Evolutionary conservation across 2,888 invertebrate genomes (phyloP).

Genomic region (Cepaea hortensis): DNA sequence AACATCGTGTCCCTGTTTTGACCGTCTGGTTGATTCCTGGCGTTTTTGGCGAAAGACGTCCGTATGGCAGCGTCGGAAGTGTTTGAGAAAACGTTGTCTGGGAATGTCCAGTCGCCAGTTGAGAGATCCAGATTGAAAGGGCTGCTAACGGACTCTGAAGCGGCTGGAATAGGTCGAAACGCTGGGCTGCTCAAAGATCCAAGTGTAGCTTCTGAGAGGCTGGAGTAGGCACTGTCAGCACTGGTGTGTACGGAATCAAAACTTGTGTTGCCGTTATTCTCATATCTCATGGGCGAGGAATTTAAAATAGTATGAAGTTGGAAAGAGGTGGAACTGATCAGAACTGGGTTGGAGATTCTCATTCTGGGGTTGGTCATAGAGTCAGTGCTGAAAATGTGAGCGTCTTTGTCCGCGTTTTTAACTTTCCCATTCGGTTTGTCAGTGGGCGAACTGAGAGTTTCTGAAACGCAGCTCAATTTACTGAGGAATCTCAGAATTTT

Average conservation of each 20-base stretch:
- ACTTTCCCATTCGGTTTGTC: constrained; percentile 13
- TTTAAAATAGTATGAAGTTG: neutral
- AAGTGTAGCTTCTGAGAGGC: constrained; percentile 35
- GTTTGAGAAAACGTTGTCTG: constrained; percentile 49
- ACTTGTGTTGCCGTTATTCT: neutral
- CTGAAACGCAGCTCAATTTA: constrained; percentile 41
- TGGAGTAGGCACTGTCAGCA: constrained; percentile 46
- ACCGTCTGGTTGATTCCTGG: neutral
- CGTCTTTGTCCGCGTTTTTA: neutral
- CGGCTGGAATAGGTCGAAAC: neutral
- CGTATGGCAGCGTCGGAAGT: neutral
- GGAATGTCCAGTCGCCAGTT: constrained; percentile 27
- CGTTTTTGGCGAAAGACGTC: constrained; percentile 10
- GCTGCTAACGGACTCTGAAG: neutral
- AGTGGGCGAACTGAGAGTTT: constrained; percentile 19
- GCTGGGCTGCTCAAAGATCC: constrained; percentile 5
- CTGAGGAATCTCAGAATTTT: constrained; percentile 39
- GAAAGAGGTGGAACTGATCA: constrained; percentile 31
- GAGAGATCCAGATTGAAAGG: constrained; percentile 5
- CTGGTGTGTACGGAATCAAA: constrained; percentile 20
- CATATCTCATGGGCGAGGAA: neutral
- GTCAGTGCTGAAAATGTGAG: constrained; percentile 3
- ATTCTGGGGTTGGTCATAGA: constrained; percentile 4
- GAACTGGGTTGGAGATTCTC: constrained; percentile 25
- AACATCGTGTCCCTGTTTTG: constrained; percentile 40